Base-by-base conservation (phyloP, 2,113 vertebrate species). In the Eurypyga helias region DNA sequence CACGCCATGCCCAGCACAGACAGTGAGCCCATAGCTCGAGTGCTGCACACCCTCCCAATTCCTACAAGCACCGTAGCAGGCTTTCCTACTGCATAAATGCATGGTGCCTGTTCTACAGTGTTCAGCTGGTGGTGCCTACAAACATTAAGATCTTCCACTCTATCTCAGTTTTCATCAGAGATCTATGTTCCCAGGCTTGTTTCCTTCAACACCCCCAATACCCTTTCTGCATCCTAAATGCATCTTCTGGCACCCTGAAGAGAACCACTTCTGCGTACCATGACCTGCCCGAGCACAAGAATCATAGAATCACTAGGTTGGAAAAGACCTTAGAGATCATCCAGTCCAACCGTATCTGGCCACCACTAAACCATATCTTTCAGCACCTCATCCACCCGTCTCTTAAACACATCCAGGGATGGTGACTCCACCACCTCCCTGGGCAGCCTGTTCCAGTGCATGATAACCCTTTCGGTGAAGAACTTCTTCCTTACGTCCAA, bases 11-110 rank as follows among this genome's bases (percentile, higher is more conserved):
- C 52, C 16, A 41, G 34, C 0, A 2, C 33, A 67, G 62, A 18
- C 19, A 33, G 46, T 1, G 5, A 80, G 51, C 18, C 45, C 52
- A 1, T 11, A 5, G 46, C 15, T 43, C 10, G 10, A 71, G 79
- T 1, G 6, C 48, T 46, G 15, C 61, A 34, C 7, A 9, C 31
- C 29, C 17, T 78, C 46, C 13, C 31, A 24, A 0, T 7, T 67
- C 43, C 23, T 29, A 10, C 0, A n/a, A 51, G 54, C 23, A 38
- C 7, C 3, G 2, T 0, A 61, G 26, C 19, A 73, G 51, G 23
- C 10, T 80, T 83, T 54, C 23, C 26, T 7, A 26, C 14, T 34
- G 8, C 58, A 65, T 24, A 57, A 52, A 52, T 17, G 20, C 7
- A 45, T 13, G n/a, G 0, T 29, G 31, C 13, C 48, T 57, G 49